Base-by-base conservation (phyloP, 2,113 vertebrate species). In the Leuciscus idus region DNA sequence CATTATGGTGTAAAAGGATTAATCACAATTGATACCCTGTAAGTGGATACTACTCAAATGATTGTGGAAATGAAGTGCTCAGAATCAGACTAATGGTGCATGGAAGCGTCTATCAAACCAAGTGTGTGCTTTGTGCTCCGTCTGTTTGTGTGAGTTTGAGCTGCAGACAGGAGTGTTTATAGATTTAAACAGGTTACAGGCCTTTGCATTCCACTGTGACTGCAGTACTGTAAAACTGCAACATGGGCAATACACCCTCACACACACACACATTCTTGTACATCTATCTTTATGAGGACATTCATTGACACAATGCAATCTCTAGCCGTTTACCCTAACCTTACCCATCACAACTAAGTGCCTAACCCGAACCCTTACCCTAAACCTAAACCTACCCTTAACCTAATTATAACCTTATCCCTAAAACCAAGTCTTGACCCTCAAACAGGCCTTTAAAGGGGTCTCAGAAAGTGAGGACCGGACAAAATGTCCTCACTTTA, bases 31-130 rank as follows among this genome's bases (percentile, higher is more conserved):
- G 9, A 36, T 28, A 33, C 70, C 17, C 5, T 82, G 80, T 83
- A 72, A 83, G 66, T 83, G 66, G 59, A 83, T 57, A 33, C n/a
- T 82, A 48, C 21, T 83, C 43, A 73, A 73, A 83, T 73, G 66
- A 73, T 57, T 36, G 64, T 83, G 66, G 21, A 43, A 68, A 83
- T 59, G 33, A 59, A 55, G 30, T 1, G 21, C 61, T 15, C 6
- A 55, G 50, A 52, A 52, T 52, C 50, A 6, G 64, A 23, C 6
- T 73, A 59, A 83, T 72, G 81, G 30, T 83, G 48, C 81, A 83
- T 73, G 81, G 12, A 73, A 57, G 68, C 21, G 33, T 50, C 46
- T 82, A 82, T 82, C 70, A 70, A 59, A 80, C 4, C 66, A 4
- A 73, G 48, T 23, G 64, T 72, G 30, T 73, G 61, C 39, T 23